Percentiles rank a stretch among this genome's conserved stretches.
Evolutionary conservation across 2,888 invertebrate genomes (phyloP).

Genomic region (Steinernema carpocapsae): DNA sequence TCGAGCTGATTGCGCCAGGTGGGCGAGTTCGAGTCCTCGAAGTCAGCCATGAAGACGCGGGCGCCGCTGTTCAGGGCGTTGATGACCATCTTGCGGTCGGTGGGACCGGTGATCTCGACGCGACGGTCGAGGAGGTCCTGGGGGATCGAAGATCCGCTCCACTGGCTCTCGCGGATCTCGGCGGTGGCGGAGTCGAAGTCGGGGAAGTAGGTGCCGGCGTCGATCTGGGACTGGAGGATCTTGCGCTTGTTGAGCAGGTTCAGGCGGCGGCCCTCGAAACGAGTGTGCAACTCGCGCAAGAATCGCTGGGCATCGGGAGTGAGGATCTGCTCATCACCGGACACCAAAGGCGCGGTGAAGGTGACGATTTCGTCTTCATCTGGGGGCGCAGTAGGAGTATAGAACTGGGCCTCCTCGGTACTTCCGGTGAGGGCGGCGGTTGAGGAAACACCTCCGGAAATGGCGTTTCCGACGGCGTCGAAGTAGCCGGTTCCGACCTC

Average conservation of each 20-base stretch:
- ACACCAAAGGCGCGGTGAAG: constrained; percentile 56
- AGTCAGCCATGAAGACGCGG: constrained; percentile 69
- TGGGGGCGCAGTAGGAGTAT: constrained; percentile 58
- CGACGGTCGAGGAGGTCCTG: constrained; percentile 64
- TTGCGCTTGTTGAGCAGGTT: constrained; percentile 59
- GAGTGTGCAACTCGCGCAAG: constrained; percentile 73
- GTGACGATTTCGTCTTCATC: constrained; percentile 67
- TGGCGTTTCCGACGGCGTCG: constrained; percentile 68
- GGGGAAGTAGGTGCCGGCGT: constrained; percentile 67
- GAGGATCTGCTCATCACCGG: constrained; percentile 74
- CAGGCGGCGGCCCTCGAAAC: constrained; percentile 69
- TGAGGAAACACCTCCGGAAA: constrained; percentile 61
- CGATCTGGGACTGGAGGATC: constrained; percentile 59
- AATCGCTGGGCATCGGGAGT: constrained; percentile 74
- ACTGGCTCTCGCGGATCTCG: constrained; percentile 72
- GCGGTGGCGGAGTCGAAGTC: constrained; percentile 72
- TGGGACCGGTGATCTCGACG: constrained; percentile 73
- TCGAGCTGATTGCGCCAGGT: constrained; percentile 78
- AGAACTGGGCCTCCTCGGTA: constrained; percentile 70
- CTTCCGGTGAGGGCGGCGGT: constrained; percentile 67
- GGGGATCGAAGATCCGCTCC: constrained; percentile 73
- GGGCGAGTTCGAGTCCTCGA: constrained; percentile 78
- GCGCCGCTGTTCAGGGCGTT: constrained; percentile 75
- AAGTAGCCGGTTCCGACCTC: constrained; percentile 71
- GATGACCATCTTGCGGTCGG: constrained; percentile 74